These are phyloP conservation scores for Sciaenops ocellatus DNA, from an alignment of 2,797 vertebrate species.

Conservation along the genomic window DNA sequence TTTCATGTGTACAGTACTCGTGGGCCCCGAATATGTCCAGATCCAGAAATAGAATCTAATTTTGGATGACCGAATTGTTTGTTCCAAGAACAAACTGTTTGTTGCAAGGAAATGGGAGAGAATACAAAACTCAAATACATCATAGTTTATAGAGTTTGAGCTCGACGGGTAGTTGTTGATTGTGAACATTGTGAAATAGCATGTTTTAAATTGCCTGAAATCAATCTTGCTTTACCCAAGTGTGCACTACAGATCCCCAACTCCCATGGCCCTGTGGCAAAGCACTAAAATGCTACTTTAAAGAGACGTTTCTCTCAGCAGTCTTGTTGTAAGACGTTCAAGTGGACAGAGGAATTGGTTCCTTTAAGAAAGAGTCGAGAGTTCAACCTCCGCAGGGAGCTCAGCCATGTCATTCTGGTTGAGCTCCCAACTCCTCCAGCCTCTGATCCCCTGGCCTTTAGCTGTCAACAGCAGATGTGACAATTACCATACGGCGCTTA, in stretches of 20 bases:
- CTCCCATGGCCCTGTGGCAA: conserved; percentile 16
- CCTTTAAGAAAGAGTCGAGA: conserved; percentile 6
- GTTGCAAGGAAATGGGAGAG: conserved; percentile 60
- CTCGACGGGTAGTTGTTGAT: conserved; percentile 27
- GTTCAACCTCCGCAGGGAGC: conserved; percentile 7
- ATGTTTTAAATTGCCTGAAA: conserved; percentile 23
- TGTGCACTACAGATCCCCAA: neutral
- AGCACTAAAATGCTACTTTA: neutral
- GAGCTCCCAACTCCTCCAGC: conserved; percentile 15
- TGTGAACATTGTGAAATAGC: conserved; percentile 39
- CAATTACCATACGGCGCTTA: conserved; percentile 16
- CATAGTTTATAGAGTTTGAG: conserved; percentile 30
- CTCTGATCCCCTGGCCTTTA: conserved; percentile 25
- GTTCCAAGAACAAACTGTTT: conserved; percentile 71
- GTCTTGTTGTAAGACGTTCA: neutral
- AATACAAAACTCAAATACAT: conserved; percentile 45
- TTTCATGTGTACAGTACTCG: conserved; percentile 59
- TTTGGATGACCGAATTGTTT: conserved; percentile 77
- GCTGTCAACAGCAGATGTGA: conserved; percentile 35
- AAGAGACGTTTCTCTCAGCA: conserved; percentile 16
- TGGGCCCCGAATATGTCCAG: conserved; percentile 32
- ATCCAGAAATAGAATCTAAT: conserved; percentile 73
- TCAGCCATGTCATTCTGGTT: conserved; percentile 9
- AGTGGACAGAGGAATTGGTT: conserved; percentile 18
- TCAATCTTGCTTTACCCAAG: conserved; percentile 37